Evolutionary conservation across 2,797 vertebrate genomes (phyloP).

Genomic region (Falco peregrinus): DNA sequence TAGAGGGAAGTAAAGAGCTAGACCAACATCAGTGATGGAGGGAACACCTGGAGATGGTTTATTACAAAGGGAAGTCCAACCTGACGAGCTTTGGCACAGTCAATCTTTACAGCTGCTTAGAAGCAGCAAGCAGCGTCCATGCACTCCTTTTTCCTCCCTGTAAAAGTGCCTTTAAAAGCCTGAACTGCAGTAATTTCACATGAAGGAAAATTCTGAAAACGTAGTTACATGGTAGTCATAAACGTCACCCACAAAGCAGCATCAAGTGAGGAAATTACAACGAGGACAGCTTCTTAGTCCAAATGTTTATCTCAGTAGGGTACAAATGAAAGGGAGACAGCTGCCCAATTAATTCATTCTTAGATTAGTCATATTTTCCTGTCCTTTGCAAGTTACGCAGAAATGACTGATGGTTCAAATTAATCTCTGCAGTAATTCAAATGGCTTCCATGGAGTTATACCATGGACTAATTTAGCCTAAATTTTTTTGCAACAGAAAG

Average conservation of each 20-base stretch:
- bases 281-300: neutral
- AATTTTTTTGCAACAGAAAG: neutral
- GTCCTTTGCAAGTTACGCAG: neutral
- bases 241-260: neutral
- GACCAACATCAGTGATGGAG: neutral
- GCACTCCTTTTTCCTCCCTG: neutral
- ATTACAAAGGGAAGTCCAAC: neutral
- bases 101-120: neutral
- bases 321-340: neutral
- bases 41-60: neutral
- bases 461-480: neutral
- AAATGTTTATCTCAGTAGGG: conserved; percentile 34
- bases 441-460: neutral
- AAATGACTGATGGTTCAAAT: neutral
- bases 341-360: conserved; percentile 31
- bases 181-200: neutral
- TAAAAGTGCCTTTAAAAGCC: neutral
- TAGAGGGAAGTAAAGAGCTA: neutral
- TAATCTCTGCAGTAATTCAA: neutral
- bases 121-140: neutral
- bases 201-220: neutral
- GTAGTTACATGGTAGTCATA: neutral
- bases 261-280: neutral
- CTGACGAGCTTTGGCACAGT: neutral
- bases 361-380: neutral